Base-by-base conservation (phyloP, 2,113 vertebrate genomes). In the Malurus cyaneus region DNA sequence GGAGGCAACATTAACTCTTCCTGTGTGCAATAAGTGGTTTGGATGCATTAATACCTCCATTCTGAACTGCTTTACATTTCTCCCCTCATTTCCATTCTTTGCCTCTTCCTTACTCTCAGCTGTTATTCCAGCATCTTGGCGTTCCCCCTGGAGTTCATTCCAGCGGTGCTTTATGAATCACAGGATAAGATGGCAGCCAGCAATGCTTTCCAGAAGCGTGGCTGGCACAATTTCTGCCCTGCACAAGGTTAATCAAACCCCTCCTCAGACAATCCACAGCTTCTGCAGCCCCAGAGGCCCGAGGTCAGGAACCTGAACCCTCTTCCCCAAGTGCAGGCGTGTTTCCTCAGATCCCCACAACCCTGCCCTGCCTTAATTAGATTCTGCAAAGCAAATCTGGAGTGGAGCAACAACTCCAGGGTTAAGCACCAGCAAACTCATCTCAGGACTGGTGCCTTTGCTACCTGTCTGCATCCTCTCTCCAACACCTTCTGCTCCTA, bases 71-170 rank as follows among this genome's bases (percentile, higher is more conserved):
- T 79, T 91, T 66, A 29, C 80, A 34, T 89, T 93, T 64, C 77
- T 34, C 49, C 77, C 80, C 82, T 96, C 73, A 59, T 50, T 92
- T 95, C 88, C 80, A 92, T 94, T 89, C 93, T 93, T 57, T 79
- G 81, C 90, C 69, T 77, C 76, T 56, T 91, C 49, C 83, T 81
- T 23, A 39, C 80, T 92, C 92, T 96, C 94, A 78, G 93, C 91
- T 96, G 92, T 81, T 96, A 86, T 94, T 94, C 86, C 32, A 96
- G 96, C 97, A 95, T 94, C 92, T 95, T 67, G 41, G 76, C 93
- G 81, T 94, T 96, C 96, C 88, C 95, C 86, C 77, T 26, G 96
- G 96, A 96, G 92, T 86, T 92, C 73, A 60, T 76, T 97, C 96
- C 89, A 86, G 96, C 31, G 14, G 95, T 79, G 87, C 95, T 96